Evolutionary conservation across 2,888 invertebrate species (phyloP), one percentile per base, ranked within the genome.

Genomic region (Drosophila paracracens): DNA sequence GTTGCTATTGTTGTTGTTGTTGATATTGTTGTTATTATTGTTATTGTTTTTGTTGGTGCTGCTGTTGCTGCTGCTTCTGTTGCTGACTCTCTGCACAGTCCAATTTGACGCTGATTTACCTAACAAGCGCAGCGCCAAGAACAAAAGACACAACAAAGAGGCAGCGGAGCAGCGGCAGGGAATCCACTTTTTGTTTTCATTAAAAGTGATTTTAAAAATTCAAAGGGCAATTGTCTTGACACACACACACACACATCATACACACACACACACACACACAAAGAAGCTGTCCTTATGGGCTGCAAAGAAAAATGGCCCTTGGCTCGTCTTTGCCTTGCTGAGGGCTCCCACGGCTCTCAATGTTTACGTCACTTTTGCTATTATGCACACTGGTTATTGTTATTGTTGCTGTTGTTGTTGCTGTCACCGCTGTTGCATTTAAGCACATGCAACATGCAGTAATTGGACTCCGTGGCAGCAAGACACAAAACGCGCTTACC

Each of bases 191-290:
- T 87, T 85, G 86, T 87, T 88, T 88, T 88, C 86, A 80, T 80
- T 90, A 88, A 86, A 88, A 90, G 80, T 83, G 86, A 87, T 90
- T 90, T 90, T 80, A 88, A 88, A 88, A 90, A 90, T 90, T 77
- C 85, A 83, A 88, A 90, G 85, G 85, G 80, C 83, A 83, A 89
- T 91, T 89, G 89, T 89, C 81, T 79, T 76, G 68, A 64, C 74
- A 71, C 59, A 67, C 58, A 79, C 46, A 43, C 43, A 43, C n/a
- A 43, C 6, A n/a, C 52, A 63, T 33, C 57, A 58, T 11, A 58
- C 59, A 62, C 48, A 56, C 46, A 53, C 50, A 68, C 62, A 62
- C 48, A 56, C 48, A 57, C 31, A 56, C 56, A 31, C 33, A 54
- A 60, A 74, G 70, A 77, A 74, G 76, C 59, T 70, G 64, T 68